Base-by-base conservation (phyloP, 2,888 invertebrate genomes). In the Elegia similella region DNA sequence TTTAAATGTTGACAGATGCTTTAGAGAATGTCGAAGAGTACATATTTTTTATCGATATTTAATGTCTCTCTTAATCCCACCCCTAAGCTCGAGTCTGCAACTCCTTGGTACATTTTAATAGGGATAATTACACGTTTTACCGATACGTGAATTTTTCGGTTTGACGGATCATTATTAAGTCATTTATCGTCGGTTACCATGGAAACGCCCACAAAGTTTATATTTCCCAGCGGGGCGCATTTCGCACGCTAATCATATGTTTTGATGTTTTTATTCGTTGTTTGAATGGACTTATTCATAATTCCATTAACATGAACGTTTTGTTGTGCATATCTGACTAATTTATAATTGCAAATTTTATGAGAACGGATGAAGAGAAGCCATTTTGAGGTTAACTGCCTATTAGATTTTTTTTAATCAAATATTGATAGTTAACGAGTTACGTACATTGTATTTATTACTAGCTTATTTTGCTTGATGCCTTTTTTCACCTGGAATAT, bases 91-190 rank as follows among this genome's bases (percentile, higher is more conserved):
- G 6, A 23, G 0, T 12, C 47, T 29, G 38, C 48, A 12, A 42
- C 47, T 16, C 13, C 17, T 23, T 42, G 38, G 42, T 48, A 32
- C 17, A 67, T 68, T 76, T 78, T 78, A 74, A 78, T 81, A 78
- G 68, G 71, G 73, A 75, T 88, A 87, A 89, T 88, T 84, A 82
- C 70, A 84, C 81, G 86, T 86, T 88, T 86, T 77, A 50, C 76
- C 76, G 80, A 84, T 84, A 84, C 79, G 79, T 78, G 78, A 84
- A 75, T 76, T 84, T 72, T 79, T 84, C 72, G 77, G 76, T 80
- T 80, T 78, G 76, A 59, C 63, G 77, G 75, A 80, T 82, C 82
- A 86, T 88, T 86, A 86, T 85, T 80, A 82, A 84, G 80, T 82
- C 81, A 78, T 88, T 85, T 82, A 79, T 75, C 67, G 70, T 74